Conservation (phyloP, 2,888 invertebrate genomes). For the Disparrhopalites patrizii region DNA sequence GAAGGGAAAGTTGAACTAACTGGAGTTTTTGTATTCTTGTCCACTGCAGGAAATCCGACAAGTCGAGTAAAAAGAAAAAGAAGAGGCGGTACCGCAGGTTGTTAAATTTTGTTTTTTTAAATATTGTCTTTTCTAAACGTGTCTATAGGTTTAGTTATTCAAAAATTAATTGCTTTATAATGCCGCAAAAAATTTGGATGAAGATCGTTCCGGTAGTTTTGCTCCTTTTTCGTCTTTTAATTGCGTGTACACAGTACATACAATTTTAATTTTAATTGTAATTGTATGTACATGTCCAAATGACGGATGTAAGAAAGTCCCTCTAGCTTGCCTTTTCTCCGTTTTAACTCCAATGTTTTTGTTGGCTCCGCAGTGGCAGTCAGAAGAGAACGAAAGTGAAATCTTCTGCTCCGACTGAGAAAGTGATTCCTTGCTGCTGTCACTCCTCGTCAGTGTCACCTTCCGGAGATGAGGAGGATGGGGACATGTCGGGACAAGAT, state of each 20-base stretch:
- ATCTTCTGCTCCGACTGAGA: background rate
- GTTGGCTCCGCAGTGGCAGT: background rate
- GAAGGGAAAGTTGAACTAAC: background rate
- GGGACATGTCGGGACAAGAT: background rate
- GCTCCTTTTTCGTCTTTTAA: too few relatives aligned
- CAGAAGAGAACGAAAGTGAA: background rate
- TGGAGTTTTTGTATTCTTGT: background rate
- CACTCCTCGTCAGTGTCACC: conserved; percentile 6
- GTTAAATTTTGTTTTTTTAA: background rate
- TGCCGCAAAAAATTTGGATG: too few relatives aligned
- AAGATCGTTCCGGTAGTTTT: too few relatives aligned
- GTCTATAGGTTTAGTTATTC: background rate
- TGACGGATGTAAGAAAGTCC: too few relatives aligned
- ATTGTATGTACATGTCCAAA: too few relatives aligned
- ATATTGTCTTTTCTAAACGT: background rate
- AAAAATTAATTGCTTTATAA: background rate
- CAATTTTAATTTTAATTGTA: too few relatives aligned
- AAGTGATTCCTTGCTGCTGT: background rate
- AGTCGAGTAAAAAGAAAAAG: conserved; percentile 15
- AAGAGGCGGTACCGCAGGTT: background rate
- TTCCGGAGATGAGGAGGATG: background rate
- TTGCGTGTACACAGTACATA: too few relatives aligned
- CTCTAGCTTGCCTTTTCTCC: background rate
- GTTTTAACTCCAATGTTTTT: background rate
- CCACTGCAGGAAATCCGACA: background rate